A percentile compares a stretch with the other conserved stretches of the same genome.
Conservation (phyloP, 2,888 invertebrate genomes). For the Coronaproctus castanopsis region DNA sequence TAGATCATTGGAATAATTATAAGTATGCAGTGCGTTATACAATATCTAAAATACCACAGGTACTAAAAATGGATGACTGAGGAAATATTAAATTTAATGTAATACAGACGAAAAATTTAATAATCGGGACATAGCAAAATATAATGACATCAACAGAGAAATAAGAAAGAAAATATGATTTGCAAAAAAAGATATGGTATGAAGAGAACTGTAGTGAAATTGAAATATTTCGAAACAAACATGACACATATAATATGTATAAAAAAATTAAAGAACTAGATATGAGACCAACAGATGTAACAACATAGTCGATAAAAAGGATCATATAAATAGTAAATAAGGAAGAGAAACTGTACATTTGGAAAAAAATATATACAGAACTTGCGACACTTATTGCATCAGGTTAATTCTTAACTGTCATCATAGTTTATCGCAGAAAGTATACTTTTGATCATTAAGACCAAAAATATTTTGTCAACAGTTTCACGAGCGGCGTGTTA, state of each 20-base stretch:
- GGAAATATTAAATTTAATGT: not conserved
- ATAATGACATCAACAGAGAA: not conserved
- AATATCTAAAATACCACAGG: not conserved
- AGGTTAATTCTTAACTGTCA: too few species aligned
- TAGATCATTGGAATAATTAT: not conserved
- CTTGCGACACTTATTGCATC: too few species aligned
- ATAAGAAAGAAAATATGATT: not conserved
- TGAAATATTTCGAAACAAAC: not conserved
- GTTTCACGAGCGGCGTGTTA: too few species aligned
- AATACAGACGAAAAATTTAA: not conserved
- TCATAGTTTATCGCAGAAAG: too few species aligned
- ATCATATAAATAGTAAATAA: not conserved
- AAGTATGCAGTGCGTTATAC: not conserved
- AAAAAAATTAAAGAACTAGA: not conserved
- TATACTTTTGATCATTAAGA: too few species aligned
- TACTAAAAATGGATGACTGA: not conserved
- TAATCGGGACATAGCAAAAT: too few species aligned
- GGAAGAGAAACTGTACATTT: not conserved
- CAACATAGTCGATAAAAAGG: not conserved
- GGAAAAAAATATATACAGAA: too few species aligned
- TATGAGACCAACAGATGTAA: not conserved
- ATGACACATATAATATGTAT: not conserved
- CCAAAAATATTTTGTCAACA: too few species aligned
- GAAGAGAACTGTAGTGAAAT: not conserved
- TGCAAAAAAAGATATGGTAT: not conserved